A percentile compares a stretch with the other conserved stretches of the same genome.
Evolutionary conservation across 1,140 invertebrate species (phyloP).

Genomic region (Drosophila oshimai): DNA sequence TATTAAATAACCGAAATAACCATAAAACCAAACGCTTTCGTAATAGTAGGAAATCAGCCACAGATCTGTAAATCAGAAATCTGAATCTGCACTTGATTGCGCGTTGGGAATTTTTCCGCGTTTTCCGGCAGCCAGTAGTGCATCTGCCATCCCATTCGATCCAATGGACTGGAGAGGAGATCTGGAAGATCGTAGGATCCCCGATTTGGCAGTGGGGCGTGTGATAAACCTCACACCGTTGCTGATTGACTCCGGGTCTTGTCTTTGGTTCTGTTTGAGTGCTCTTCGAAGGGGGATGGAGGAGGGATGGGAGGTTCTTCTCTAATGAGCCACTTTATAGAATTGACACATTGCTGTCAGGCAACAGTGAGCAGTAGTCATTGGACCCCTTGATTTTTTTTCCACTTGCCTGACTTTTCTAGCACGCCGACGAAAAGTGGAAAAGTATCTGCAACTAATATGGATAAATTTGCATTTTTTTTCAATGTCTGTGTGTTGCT

Average conservation of each 20-base stretch:
- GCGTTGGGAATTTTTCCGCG: conserved; percentile 49
- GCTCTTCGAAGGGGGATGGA: not conserved
- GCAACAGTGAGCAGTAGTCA: conserved; percentile 58
- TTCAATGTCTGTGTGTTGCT: not conserved
- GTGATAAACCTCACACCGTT: conserved; percentile 70
- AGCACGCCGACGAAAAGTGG: conserved; percentile 56
- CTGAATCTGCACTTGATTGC: conserved; percentile 62
- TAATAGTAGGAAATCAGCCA: conserved; percentile 66
- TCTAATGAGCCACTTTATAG: conserved; percentile 78
- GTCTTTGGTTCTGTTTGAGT: not conserved
- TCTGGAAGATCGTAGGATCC: conserved; percentile 16
- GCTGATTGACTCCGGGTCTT: conserved; percentile 44
- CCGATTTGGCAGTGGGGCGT: conserved; percentile 69
- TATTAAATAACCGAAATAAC: conserved; percentile 76
- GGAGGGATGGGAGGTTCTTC: conserved; percentile 10
- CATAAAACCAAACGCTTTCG: conserved; percentile 65
- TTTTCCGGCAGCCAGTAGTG: conserved; percentile 27
- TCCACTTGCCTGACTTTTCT: conserved; percentile 69
- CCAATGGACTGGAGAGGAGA: conserved; percentile 38
- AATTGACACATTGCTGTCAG: conserved; percentile 80
- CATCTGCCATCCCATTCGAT: conserved; percentile 14
- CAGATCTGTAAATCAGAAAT: conserved; percentile 37
- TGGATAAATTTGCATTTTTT: conserved; percentile 26
- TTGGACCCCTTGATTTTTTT: conserved; percentile 37
- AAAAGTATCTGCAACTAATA: conserved; percentile 46